phyloP scores from a whole-genome alignment of 2,113 vertebrate genomes.

The Ceyx melanurus region DNA sequence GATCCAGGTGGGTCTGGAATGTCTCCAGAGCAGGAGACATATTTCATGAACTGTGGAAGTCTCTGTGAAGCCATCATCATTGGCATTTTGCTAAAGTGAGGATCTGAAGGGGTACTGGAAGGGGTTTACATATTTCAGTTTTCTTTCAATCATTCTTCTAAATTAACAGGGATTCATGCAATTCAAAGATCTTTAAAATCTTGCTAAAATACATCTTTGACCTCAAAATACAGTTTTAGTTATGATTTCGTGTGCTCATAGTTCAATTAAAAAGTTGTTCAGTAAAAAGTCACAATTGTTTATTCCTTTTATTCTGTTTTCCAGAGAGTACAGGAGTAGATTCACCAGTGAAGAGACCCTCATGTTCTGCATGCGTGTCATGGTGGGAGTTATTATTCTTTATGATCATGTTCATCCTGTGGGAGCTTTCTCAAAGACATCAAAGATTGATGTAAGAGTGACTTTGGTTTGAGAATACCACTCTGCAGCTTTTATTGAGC shows the following conservation, averaged over 20 bases:
- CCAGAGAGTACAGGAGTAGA: constrained; percentile 92
- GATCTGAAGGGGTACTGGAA: neutral
- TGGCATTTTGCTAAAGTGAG: neutral
- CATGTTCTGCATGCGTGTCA: constrained; percentile 97
- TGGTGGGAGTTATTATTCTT: constrained; percentile 98
- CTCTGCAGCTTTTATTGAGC: neutral
- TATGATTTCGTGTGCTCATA: neutral
- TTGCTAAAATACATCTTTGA: neutral
- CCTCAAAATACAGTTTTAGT: neutral
- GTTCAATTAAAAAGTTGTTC: neutral
- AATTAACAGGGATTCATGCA: neutral
- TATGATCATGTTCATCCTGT: constrained; percentile 98
- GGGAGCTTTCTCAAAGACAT: constrained; percentile 96
- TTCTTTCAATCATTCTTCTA: neutral
- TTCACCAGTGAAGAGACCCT: constrained; percentile 95
- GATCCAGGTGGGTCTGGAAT: no score
- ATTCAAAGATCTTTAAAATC: neutral
- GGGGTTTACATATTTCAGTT: neutral
- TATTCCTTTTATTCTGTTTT: constrained; percentile 17
- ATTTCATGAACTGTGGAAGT: neutral
- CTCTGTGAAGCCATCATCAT: neutral
- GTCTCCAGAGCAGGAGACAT: no score
- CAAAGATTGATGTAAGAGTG: constrained; percentile 94
- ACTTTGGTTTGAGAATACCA: neutral
- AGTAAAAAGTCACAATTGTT: neutral